Base-by-base conservation (phyloP, 2,888 invertebrate species). In the Cremastobaeus sp. region DNA sequence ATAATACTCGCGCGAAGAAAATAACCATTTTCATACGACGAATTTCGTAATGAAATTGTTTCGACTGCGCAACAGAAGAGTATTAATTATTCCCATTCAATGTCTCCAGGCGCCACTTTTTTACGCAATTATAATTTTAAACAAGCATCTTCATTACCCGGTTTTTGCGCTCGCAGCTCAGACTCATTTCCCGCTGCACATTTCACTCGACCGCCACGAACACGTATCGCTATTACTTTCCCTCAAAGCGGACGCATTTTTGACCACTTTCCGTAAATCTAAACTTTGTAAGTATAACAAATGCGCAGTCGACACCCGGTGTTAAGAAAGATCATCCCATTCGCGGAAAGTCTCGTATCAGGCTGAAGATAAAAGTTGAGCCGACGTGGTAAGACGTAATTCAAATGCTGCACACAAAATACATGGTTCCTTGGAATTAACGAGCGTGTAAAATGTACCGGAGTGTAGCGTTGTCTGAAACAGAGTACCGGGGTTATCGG, bases 401-500 rank as follows among this genome's bases (percentile, higher is more conserved):
- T 59, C 45, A 47, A 45, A 47, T 52, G 14, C 35, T 30, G 15
- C 15, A 25, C 18, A 14, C 37, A 28, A 35, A 21, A 35, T 52
- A 35, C 25, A 35, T 21, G 21, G 1, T 52, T 12, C 1, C 15
- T 14, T 32, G 39, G 35, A 59, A 59, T 28, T 20, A 57, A 59
- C 47, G 45, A 47, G 47, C 59, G 15, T 45, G 57, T 32, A 55
- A 57, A 57, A 39, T 60, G 37, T 39, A 48, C 39, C 18, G 34
- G 45, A 45, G 35, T 45, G 20, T 14, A 9, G 20, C 41, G 43
- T 35, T 45, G 45, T 35, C 30, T 25, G 25, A 57, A 57, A 15
- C 34, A 15, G 32, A 8, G 12, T 12, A 17, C n/a, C 15, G 3
- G 11, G 21, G 35, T 59, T 59, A 59, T 15, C 28, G 11, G 39